These are phyloP conservation scores for Bufo gargarizans DNA, from an alignment of 2,113 vertebrate genomes.

Conservation along the genomic window DNA sequence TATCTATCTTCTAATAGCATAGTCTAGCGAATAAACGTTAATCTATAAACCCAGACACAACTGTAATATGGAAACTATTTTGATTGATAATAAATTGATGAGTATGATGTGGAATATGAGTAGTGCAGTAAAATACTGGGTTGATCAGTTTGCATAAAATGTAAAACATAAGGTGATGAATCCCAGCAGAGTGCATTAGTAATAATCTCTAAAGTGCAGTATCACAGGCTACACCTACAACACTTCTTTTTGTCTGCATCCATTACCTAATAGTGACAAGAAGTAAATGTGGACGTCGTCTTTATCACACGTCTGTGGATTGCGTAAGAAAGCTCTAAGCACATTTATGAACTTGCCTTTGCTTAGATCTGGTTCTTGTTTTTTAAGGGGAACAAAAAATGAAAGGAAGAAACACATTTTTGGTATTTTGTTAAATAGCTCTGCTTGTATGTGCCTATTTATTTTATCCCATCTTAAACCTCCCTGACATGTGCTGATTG, in stretches of 20 bases:
- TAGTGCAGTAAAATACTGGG: no score
- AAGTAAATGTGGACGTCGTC: constrained; percentile 9
- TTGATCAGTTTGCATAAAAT: not conserved
- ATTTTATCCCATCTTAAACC: constrained; percentile 74
- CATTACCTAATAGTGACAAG: constrained; percentile 6
- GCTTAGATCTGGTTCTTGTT: constrained; percentile 22
- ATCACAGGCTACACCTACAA: constrained; percentile 25
- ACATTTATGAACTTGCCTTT: constrained; percentile 37
- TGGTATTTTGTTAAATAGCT: constrained; percentile 63
- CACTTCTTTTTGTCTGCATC: constrained; percentile 15
- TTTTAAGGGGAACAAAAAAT: constrained; percentile 54
- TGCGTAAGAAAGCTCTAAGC: not conserved
- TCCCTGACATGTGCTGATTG: constrained; percentile 73
- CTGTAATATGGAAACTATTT: no score
- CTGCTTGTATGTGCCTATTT: constrained; percentile 65
- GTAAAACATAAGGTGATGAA: not conserved
- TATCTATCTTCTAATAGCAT: no score
- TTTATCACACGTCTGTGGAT: constrained; percentile 14
- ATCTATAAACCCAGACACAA: no score
- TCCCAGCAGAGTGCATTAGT: not conserved
- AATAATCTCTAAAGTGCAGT: constrained; percentile 7
- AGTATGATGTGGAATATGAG: no score
- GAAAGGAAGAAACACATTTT: constrained; percentile 60
- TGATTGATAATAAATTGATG: no score
- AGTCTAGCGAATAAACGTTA: no score